phyloP scores from a whole-genome alignment of 2,888 invertebrate species.

The Epistrophe eligans region DNA sequence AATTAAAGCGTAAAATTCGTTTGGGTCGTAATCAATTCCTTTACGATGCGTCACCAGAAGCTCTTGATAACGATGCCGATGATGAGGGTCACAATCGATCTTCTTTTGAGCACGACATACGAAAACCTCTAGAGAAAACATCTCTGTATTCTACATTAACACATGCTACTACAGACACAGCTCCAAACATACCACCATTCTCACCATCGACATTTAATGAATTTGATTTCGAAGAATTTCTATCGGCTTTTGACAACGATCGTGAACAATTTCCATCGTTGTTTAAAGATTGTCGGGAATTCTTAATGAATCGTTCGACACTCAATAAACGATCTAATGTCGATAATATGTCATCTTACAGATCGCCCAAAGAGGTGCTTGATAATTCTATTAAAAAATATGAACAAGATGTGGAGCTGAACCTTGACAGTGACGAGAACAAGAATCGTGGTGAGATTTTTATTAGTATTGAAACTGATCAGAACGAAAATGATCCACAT shows the following conservation, averaged over 20 bases:
- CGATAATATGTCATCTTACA: slow-evolving; percentile 59
- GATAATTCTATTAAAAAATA: slow-evolving; percentile 42
- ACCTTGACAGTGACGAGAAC: slow-evolving; percentile 59
- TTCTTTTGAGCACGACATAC: slow-evolving; percentile 71
- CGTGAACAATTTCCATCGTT: slow-evolving; percentile 85
- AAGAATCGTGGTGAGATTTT: slow-evolving; percentile 81
- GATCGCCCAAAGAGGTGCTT: slow-evolving; percentile 46
- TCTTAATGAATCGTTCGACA: slow-evolving; percentile 81
- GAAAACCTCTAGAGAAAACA: slow-evolving; percentile 45
- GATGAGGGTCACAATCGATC: slow-evolving; percentile 81
- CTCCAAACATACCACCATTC: slow-evolving; percentile 79
- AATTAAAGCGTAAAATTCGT: slow-evolving; percentile 83
- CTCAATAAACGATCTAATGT: slow-evolving; percentile 80
- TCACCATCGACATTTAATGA: slow-evolving; percentile 85
- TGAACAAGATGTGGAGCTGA: slow-evolving; percentile 56
- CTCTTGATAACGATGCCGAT: slow-evolving; percentile 78
- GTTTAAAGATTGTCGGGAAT: slow-evolving; percentile 84
- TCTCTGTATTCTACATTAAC: slow-evolving; percentile 29
- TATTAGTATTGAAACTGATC: slow-evolving; percentile 83
- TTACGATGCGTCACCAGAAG: slow-evolving; percentile 83
- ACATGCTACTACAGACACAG: slow-evolving; percentile 22
- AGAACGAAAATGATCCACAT: slow-evolving; percentile 79
- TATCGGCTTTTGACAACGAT: slow-evolving; percentile 88
- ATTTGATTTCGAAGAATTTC: slow-evolving; percentile 87
- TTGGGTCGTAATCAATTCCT: slow-evolving; percentile 83